These are phyloP conservation scores for Zaprionus lachaisei DNA, from an alignment of 1,140 invertebrate genomes.

Conservation along the genomic window DNA sequence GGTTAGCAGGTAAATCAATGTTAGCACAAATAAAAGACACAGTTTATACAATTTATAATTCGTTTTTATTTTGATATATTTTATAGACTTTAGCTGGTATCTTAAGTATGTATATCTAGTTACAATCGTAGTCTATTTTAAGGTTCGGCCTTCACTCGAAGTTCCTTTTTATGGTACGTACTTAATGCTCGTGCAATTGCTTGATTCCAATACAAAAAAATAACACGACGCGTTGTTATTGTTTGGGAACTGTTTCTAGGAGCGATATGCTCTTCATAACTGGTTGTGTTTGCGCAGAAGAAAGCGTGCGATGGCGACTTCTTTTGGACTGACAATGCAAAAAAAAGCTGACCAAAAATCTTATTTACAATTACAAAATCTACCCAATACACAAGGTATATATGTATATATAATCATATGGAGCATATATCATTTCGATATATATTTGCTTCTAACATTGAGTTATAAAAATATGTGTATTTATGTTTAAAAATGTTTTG, in stretches of 20 bases:
- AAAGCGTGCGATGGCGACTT: background rate
- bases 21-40: background rate
- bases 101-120: conserved; percentile 55
- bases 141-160: conserved; percentile 45
- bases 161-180: conserved; percentile 23
- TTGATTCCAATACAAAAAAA: conserved; percentile 8
- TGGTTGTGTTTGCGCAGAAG: conserved; percentile 24
- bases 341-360: conserved; percentile 26
- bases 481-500: conserved; percentile 48
- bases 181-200: conserved; percentile 33
- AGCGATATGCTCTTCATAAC: conserved; percentile 38
- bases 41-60: conserved; percentile 70
- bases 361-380: conserved; percentile 68
- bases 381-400: conserved; percentile 41
- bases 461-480: conserved; percentile 59
- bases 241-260: conserved; percentile 28
- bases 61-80: conserved; percentile 67
- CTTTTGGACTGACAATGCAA: conserved; percentile 11
- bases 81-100: conserved; percentile 66
- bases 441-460: conserved; percentile 4
- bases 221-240: conserved; percentile 15
- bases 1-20: no score
- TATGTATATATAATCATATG: conserved; percentile 11
- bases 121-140: conserved; percentile 56
- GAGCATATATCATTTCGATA: background rate